Evolutionary conservation across 2,888 invertebrate species (phyloP), one percentile per base, ranked within the genome.

Genomic region (Pristionchus entomophagus): DNA sequence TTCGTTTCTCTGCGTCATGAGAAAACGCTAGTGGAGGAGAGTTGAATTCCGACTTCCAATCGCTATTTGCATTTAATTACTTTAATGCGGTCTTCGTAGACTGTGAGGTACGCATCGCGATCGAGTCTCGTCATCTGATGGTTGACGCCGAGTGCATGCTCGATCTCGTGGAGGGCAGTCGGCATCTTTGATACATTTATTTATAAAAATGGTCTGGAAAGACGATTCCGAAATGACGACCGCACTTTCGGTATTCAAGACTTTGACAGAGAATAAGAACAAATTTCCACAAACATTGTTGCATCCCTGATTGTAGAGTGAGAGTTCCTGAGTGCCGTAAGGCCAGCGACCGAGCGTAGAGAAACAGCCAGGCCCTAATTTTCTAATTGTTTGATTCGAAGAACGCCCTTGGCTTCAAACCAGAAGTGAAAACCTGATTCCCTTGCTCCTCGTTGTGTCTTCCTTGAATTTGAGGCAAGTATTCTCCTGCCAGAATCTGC

Each of bases 401-500:
- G 0, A 65, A n/a, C n/a, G n/a, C n/a, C n/a, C n/a, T n/a, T n/a
- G n/a, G n/a, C n/a, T n/a, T 6, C 35, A 22, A 45, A 81, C 80
- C 80, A 22, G 80, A 81, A 35, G 53, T 81, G 80, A 81, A n/a
- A n/a, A 51, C 53, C 29, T 51, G 26, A 81, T 81, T 53, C 53
- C 53, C 32, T 53, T 81, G 3, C 22, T 53, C 26, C 26, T 51
- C 53, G 51, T 51, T 12, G 51, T 81, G 35, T 81, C 53, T 26
- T 81, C 80, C 53, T 81, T 51, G 53, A 81, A 81, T 10, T 53
- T 81, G n/a, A 81, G 80, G 12, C 80, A 81, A 53, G 80, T 81
- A 5, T 19, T 17, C 2, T 53, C 80, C 51, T 35, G 35, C 80
- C 80, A 81, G 53, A 81, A 81, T 35, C 38, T 53, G 53, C 32